Evolutionary conservation across 2,797 vertebrate genomes (phyloP), one percentile per base, ranked within the genome.

Genomic region (Borostomias antarcticus): DNA sequence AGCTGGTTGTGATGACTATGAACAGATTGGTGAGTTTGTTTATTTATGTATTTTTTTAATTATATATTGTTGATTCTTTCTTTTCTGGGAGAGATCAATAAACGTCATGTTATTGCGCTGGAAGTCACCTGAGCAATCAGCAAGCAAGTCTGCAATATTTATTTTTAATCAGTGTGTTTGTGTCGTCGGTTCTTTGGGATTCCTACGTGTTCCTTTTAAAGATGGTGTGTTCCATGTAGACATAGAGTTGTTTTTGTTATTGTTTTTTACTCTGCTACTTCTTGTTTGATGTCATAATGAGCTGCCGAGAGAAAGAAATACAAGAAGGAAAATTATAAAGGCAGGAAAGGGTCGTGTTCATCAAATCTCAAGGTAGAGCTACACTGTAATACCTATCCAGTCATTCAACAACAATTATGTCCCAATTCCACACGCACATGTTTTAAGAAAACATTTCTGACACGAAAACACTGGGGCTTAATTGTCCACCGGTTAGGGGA

Each of bases 401-500:
- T 59, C 65, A 28, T 68, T 75, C 64, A 59, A 68, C 67, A 59
- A 51, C 66, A 78, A 70, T 74, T 78, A 69, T 53, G 57, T 48
- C 51, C 45, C 62, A 76, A 79, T 68, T 64, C 43, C 21, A 64
- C 19, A 61, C 62, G 32, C 4, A 23, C 47, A 62, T 33, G 29
- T 61, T 58, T 30, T 58, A 33, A 47, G 40, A 17, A n/a, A 68
- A 65, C 48, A 68, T 43, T 11, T 59, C 63, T 68, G 15, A 75
- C 32, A 67, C 72, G 35, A 65, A 68, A 68, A 73, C 65, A 56
- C 53, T 19, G 15, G n/a, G 40, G 25, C 58, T 63, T 83, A 74
- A 79, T 81, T 78, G 72, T 66, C 33, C 32, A 78, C 81, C 50
- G 35, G 74, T 80, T 85, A 70, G 61, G 70, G 82, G 57, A 73